Percentiles rank a stretch among this genome's conserved stretches.
These are phyloP conservation scores for Chloropsis hardwickii DNA, from an alignment of 2,113 vertebrate species.

Conservation along the genomic window DNA sequence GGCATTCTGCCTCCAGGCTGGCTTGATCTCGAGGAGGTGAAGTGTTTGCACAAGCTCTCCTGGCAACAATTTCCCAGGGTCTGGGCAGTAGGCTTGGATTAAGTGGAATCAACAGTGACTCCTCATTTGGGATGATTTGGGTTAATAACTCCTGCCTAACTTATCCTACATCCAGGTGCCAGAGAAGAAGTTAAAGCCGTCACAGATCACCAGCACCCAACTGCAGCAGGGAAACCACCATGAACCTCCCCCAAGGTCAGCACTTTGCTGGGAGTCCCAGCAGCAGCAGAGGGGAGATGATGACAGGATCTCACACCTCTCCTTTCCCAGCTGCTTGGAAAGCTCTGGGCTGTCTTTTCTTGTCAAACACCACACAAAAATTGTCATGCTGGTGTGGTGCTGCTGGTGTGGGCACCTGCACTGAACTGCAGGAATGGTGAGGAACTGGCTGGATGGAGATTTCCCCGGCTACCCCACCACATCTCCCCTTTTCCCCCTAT, in stretches of 20 bases:
- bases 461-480: not conserved
- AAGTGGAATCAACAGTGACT: not conserved
- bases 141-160: not conserved
- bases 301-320: not conserved
- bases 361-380: accelerated
- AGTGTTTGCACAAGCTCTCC: not conserved
- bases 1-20: not conserved
- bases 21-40: not conserved
- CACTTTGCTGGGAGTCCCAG: not conserved
- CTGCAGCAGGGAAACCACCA: not conserved
- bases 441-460: not conserved
- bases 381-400: not conserved
- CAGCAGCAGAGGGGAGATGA: not conserved
- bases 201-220: accelerated
- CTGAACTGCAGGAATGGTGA: not conserved
- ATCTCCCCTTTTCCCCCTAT: not conserved
- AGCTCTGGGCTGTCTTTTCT: not conserved
- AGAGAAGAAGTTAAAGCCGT: not conserved
- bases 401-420: not conserved
- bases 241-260: not conserved
- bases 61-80: not conserved
- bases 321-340: not conserved
- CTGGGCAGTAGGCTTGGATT: not conserved
- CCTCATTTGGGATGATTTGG: not conserved
- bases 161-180: not conserved